A percentile compares a stretch with the other conserved stretches of the same genome.
These are phyloP conservation scores for Stigmatopora nigra DNA, from an alignment of 2,113 vertebrate genomes.

Conservation along the genomic window DNA sequence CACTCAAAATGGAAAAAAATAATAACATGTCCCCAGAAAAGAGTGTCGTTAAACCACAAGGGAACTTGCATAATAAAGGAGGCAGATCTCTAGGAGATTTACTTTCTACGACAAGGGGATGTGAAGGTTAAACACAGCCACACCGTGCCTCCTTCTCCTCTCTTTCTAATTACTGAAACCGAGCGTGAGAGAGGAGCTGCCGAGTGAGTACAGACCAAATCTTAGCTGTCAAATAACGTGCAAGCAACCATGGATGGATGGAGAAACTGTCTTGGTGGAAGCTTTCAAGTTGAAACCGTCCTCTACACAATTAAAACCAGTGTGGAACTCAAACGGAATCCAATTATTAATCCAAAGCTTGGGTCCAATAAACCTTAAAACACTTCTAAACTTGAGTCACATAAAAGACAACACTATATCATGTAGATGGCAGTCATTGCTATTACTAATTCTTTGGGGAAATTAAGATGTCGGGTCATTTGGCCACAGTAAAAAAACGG, in stretches of 20 bases:
- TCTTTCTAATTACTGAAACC: constrained; percentile 56
- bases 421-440: background rate
- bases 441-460: background rate
- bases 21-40: background rate
- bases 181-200: constrained; percentile 45
- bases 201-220: constrained; percentile 50
- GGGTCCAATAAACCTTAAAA: background rate
- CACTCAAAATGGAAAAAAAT: background rate
- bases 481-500: no score
- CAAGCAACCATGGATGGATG: constrained; percentile 37
- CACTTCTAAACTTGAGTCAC: background rate
- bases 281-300: constrained; percentile 30
- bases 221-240: constrained; percentile 44
- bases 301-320: constrained; percentile 23
- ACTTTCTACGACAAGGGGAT: constrained; percentile 41
- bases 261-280: constrained; percentile 8
- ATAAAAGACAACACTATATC: background rate
- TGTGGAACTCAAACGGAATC: background rate
- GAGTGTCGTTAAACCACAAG: constrained; percentile 1
- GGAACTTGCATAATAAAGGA: constrained; percentile 13
- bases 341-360: background rate
- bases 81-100: constrained; percentile 16
- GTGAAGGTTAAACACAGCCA: constrained; percentile 52
- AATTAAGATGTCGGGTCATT: background rate
- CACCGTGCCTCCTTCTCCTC: constrained; percentile 18